A percentile compares a stretch with the other conserved stretches of the same genome.
phyloP scores from a whole-genome alignment of 2,797 vertebrate genomes.

The Bryconaethiops microstoma region DNA sequence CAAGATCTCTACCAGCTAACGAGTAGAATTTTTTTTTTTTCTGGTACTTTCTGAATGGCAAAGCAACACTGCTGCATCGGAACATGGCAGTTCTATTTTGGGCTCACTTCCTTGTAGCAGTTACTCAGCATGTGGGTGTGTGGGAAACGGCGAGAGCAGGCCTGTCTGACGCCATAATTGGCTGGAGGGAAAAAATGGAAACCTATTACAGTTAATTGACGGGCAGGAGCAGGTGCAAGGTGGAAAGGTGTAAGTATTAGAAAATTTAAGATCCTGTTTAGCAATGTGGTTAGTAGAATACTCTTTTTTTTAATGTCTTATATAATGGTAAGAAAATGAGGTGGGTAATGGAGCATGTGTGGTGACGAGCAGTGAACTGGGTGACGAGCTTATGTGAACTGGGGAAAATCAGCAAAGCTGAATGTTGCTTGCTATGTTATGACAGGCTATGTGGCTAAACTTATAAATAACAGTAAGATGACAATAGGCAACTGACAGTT shows the following conservation, averaged over 20 bases:
- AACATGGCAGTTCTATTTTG: slow-evolving; percentile 75
- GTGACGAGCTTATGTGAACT: neutral
- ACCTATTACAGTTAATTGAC: slow-evolving; percentile 80
- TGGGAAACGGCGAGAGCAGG: slow-evolving; percentile 50
- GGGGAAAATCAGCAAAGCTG: neutral
- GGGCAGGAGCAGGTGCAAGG: slow-evolving; percentile 65
- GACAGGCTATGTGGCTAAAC: neutral
- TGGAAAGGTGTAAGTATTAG: slow-evolving; percentile 60
- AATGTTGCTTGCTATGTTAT: neutral
- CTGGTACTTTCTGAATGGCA: slow-evolving; percentile 52
- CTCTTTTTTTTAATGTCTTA: neutral
- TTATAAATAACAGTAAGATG: neutral
- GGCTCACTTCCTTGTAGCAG: slow-evolving; percentile 74
- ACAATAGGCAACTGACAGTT: neutral
- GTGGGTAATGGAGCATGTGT: neutral
- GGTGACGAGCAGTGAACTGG: neutral
- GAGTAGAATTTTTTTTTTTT: slow-evolving; percentile 18
- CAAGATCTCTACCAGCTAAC: neutral
- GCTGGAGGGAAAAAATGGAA: slow-evolving; percentile 64
- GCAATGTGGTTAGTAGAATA: neutral
- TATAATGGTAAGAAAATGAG: neutral
- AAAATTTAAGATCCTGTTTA: slow-evolving; percentile 55
- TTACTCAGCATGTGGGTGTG: slow-evolving; percentile 74
- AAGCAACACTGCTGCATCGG: slow-evolving; percentile 37
- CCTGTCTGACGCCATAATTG: slow-evolving; percentile 74